Conservation (phyloP, 1,140 invertebrate genomes). For the Periplaneta americana region DNA sequence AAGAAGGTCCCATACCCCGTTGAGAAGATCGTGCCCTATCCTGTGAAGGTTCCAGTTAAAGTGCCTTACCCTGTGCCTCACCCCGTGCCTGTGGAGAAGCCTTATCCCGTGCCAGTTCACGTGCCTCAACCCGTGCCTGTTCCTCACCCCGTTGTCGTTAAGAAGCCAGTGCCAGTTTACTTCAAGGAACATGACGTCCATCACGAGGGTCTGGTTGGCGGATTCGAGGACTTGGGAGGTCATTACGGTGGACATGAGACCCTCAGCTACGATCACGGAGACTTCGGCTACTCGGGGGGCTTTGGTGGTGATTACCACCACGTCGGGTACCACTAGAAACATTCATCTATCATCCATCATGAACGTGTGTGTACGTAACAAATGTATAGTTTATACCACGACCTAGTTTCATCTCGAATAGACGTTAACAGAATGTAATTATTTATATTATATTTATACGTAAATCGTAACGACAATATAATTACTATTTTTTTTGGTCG, state of each 20-base stretch:
- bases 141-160: constrained; percentile 62
- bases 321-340: not conserved
- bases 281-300: not conserved
- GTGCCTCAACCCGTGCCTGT: constrained; percentile 47
- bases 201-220: not conserved
- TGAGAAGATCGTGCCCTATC: constrained; percentile 32
- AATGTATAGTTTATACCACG: too few relatives aligned
- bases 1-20: constrained; percentile 39
- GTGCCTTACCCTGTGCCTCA: constrained; percentile 44
- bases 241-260: not conserved
- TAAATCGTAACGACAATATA: too few relatives aligned
- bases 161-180: constrained; percentile 60
- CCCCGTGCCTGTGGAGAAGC: constrained; percentile 41
- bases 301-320: not conserved
- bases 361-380: too few relatives aligned
- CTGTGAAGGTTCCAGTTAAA: constrained; percentile 46
- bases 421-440: too few relatives aligned
- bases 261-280: not conserved
- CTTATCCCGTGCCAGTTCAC: constrained; percentile 58
- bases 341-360: too few relatives aligned
- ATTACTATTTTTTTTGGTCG: too few relatives aligned
- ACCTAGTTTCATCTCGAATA: too few relatives aligned
- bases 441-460: too few relatives aligned
- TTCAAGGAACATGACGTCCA: too few relatives aligned
- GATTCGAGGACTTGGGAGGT: not conserved